Evolutionary conservation across 2,113 vertebrate genomes (phyloP), one percentile per base, ranked within the genome.

Genomic region (Polypterus senegalus): DNA sequence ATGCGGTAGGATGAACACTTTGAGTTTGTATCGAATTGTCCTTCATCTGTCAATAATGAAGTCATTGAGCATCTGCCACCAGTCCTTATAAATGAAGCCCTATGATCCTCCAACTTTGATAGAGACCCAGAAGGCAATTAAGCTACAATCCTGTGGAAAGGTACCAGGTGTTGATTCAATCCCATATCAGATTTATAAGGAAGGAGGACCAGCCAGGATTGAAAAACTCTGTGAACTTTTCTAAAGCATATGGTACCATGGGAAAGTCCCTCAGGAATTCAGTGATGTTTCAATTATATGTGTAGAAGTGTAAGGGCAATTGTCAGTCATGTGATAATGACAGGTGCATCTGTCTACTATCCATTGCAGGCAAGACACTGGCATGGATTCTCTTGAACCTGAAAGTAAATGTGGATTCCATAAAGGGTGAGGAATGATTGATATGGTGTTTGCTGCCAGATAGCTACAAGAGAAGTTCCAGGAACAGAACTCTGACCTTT

Each of bases 241-340:
- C 27, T 7, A 59, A 27, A 27, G 27, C 27, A 47, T n/a, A 3
- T 11, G 3, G 4, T 3, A 43, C 7, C n/a, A 3, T 43, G 4
- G n/a, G 45, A 11, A 27, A 44, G 45, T 56, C 63, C 49, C 49
- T 45, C 63, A 59, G 49, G 58, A 46, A 61, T 49, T 44, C 54
- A 47, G 48, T 5, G 55, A 62, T 8, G 61, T 54, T 43, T 9
- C 54, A 65, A 54, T 65, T 55, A 48, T 60, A 66, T 46, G 56
- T 62, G 53, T 59, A 62, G 46, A 59, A 64, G 53, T 9, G 43
- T 2, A 64, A 67, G 56, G 51, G 57, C 48, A 63, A 58, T 47
- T 45, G 57, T 7, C 61, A 67, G 48, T 9, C 52, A 7, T 59
- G 61, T 43, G 46, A 63, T 43, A 67, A 64, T 48, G 47, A 57